These are phyloP conservation scores for Heterodera schachtii DNA, from an alignment of 1,140 invertebrate species.

Conservation along the genomic window DNA sequence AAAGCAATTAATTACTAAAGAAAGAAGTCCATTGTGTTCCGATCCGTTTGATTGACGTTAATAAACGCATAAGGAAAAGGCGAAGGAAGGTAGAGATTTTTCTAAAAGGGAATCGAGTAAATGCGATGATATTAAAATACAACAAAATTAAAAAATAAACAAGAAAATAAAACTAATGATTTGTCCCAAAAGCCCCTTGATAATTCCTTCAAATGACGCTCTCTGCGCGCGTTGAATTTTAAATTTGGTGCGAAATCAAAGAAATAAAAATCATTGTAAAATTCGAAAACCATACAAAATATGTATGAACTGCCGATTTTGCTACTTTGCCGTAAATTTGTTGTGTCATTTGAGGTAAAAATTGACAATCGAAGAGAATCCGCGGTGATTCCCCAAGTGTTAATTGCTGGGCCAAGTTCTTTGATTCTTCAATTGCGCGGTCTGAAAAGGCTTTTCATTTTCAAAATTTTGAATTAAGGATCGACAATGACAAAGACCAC, in stretches of 20 bases:
- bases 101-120: background rate
- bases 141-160: too few relatives aligned
- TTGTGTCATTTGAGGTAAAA: background rate
- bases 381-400: background rate
- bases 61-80: background rate
- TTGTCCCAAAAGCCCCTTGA: too few relatives aligned
- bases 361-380: background rate
- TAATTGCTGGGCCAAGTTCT: background rate
- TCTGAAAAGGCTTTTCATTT: background rate
- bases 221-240: background rate
- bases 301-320: background rate
- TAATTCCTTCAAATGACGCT: too few relatives aligned
- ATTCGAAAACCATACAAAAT: background rate
- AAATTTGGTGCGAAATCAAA: background rate
- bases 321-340: background rate
- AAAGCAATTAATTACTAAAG: background rate
- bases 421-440: background rate
- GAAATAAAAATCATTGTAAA: too few relatives aligned
- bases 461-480: too few relatives aligned
- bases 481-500: background rate
- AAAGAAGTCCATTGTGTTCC: background rate
- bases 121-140: too few relatives aligned
- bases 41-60: background rate
- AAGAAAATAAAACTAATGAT: too few relatives aligned
- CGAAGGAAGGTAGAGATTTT: background rate